A percentile compares a stretch with the other conserved stretches of the same genome.
These are phyloP conservation scores for Deilephila porcellus DNA, from an alignment of 2,888 invertebrate species.

Conservation along the genomic window DNA sequence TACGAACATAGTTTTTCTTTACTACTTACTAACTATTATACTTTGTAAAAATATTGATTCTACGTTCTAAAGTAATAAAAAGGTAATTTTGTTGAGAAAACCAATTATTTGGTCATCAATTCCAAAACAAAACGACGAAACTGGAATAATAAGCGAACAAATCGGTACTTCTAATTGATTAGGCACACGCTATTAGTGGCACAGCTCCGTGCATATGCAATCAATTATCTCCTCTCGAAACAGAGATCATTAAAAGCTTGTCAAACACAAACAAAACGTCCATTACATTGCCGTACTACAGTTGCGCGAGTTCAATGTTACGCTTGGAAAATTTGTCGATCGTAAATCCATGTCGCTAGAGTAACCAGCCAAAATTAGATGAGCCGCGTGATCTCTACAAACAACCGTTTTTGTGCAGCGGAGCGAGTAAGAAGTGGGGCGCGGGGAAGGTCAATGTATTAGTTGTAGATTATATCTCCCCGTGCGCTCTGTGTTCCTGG, in stretches of 20 bases:
- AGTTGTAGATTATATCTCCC: conserved; percentile 48
- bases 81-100: neutral
- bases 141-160: conserved; percentile 4
- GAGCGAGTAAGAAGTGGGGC: conserved; percentile 35
- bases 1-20: too few species aligned
- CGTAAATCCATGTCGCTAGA: neutral
- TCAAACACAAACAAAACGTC: conserved; percentile 20
- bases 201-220: conserved; percentile 18
- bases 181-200: conserved; percentile 3
- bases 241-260: conserved; percentile 26
- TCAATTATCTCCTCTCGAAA: conserved; percentile 24
- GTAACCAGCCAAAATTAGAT: neutral
- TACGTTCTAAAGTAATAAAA: too few species aligned
- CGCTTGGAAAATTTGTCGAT: conserved; percentile 10
- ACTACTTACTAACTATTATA: too few species aligned
- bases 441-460: conserved; percentile 45
- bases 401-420: conserved; percentile 3
- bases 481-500: conserved; percentile 49
- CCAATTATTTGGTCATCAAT: neutral
- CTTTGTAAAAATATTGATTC: too few species aligned
- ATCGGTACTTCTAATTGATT: conserved; percentile 11
- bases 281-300: conserved; percentile 27
- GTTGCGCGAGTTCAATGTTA: neutral
- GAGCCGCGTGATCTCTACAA: neutral
- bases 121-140: neutral